These are phyloP conservation scores for Lordiphosa mommai DNA, from an alignment of 1,140 invertebrate genomes.

Conservation along the genomic window DNA sequence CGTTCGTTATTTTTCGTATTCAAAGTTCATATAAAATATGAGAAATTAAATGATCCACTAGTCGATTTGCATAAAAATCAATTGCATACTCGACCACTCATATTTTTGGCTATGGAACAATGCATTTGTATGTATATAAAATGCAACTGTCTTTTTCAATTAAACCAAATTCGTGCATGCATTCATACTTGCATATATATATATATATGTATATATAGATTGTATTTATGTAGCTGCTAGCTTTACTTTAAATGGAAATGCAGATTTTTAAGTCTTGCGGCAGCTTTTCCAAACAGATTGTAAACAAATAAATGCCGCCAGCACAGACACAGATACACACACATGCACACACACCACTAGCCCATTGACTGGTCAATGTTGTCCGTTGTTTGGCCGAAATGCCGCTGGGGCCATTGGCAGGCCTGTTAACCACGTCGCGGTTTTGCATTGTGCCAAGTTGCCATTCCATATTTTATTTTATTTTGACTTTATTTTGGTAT, in stretches of 20 bases:
- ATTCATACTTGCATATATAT: neutral
- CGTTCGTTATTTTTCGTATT: too few relatives aligned
- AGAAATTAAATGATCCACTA: constrained; percentile 28
- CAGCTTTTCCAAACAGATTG: constrained; percentile 70
- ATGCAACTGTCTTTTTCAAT: constrained; percentile 62
- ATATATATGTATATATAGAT: neutral
- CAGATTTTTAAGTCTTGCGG: constrained; percentile 66
- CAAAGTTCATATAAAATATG: neutral
- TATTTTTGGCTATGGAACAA: constrained; percentile 5
- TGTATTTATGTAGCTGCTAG: neutral
- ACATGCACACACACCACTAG: constrained; percentile 12
- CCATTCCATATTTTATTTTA: constrained; percentile 23
- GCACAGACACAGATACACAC: constrained; percentile 25
- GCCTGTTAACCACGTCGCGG: neutral
- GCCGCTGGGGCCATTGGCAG: constrained; percentile 17
- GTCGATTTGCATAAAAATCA: constrained; percentile 37
- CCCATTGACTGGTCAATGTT: constrained; percentile 45
- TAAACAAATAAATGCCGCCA: constrained; percentile 71
- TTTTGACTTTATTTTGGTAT: neutral
- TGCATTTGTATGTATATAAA: constrained; percentile 7
- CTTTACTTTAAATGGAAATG: constrained; percentile 55
- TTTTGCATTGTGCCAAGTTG: constrained; percentile 12
- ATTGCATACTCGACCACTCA: constrained; percentile 14
- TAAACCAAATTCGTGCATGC: constrained; percentile 28
- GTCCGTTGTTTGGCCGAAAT: constrained; percentile 19